A percentile compares a stretch with the other conserved stretches of the same genome.
Conservation (phyloP, 2,113 vertebrate genomes). For the Astur gentilis region DNA sequence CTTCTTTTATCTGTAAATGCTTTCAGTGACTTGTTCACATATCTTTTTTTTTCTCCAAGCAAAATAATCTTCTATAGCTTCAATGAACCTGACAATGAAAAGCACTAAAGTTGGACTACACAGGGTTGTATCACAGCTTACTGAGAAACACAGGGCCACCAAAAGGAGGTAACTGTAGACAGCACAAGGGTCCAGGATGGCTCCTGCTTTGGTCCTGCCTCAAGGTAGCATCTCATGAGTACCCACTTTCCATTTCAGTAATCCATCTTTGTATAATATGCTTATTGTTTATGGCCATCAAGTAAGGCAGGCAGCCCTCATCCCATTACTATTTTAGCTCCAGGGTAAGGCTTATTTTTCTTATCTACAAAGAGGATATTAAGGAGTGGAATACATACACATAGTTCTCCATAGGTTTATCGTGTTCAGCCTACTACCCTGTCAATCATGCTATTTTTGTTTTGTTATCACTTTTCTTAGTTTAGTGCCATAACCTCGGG, state of each 20-base stretch:
- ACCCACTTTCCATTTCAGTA: slow-evolving; percentile 60
- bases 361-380: slow-evolving; percentile 67
- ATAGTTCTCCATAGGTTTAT: slow-evolving; percentile 32
- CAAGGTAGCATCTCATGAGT: slow-evolving; percentile 51
- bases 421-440: slow-evolving; percentile 35
- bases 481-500: slow-evolving; percentile 47
- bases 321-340: slow-evolving; percentile 61
- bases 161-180: slow-evolving; percentile 19
- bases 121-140: slow-evolving; percentile 29
- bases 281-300: slow-evolving; percentile 57
- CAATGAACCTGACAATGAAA: slow-evolving; percentile 35
- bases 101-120: slow-evolving; percentile 11
- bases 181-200: not conserved
- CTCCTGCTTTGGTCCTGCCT: slow-evolving; percentile 37
- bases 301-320: slow-evolving; percentile 51
- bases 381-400: slow-evolving; percentile 53
- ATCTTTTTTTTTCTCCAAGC: slow-evolving; percentile 10
- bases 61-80: slow-evolving; percentile 43
- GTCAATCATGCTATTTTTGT: slow-evolving; percentile 58
- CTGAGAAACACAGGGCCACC: not conserved
- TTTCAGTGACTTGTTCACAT: slow-evolving; percentile 35
- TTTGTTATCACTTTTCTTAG: slow-evolving; percentile 66
- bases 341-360: slow-evolving; percentile 67
- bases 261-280: slow-evolving; percentile 62
- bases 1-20: slow-evolving; percentile 59